Base-by-base conservation (phyloP, 2,113 vertebrate genomes). In the Lycaon pictus region DNA sequence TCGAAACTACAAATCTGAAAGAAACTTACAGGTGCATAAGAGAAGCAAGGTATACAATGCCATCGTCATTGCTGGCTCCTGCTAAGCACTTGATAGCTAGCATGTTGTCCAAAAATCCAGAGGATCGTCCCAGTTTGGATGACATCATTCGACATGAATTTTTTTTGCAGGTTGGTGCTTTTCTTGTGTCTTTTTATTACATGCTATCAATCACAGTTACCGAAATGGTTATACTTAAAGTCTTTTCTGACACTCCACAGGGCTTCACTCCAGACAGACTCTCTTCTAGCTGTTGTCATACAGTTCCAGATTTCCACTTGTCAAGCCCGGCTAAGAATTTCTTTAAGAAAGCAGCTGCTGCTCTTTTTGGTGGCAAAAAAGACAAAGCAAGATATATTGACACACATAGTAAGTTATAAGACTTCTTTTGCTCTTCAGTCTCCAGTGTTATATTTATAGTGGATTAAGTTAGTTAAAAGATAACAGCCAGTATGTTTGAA, bases 271-370 rank as follows among this genome's bases (percentile, higher is more conserved):
- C 99, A 4, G 99, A 99, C 35, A 99, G 99, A 96, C 99, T 99
- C 95, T 98, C 99, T 35, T 98, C 99, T 56, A 99, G 99, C 98
- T 99, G 99, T 97, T 99, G 99, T 98, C 99, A 99, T 60, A 99
- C 99, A 0, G 98, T 99, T 94, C 99, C 99, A 82, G 99, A 99
- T 95, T 99, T 99, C 98, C 99, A 99, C 92, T 97, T 99, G 97
- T 99, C 99, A 79, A 99, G 99, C 98, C 99, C 99, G 20, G 99
- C 99, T 77, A 99, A 99, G 98, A 99, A 99, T 98, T 99, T 99
- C 98, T 99, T 99, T 98, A 99, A 99, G 98, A 99, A 99, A 98
- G 99, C 99, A 13, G 99, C 99, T 11, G 99, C 99, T 72, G 99
- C 99, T 17, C 99, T 99, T 27, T 99, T 99, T 80, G 99, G 99